Conservation (phyloP, 2,888 invertebrate species). For the Synergus laeviventris region DNA sequence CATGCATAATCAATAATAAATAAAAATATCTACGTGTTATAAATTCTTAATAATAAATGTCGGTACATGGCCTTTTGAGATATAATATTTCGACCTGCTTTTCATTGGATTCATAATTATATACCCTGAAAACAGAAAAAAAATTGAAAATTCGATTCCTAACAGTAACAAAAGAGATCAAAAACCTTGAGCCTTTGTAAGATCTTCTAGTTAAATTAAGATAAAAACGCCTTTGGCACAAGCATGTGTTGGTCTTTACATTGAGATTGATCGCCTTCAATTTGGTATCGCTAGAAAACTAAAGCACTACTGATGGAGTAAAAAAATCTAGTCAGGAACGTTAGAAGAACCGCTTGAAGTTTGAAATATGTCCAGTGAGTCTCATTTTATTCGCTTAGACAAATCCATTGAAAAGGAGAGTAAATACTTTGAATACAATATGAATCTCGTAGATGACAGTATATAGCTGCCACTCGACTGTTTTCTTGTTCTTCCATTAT, state of each 20-base stretch:
- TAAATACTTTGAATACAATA: constrained; percentile 33
- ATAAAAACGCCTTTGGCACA: constrained; percentile 37
- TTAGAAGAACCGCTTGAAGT: not conserved
- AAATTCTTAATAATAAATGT: not conserved
- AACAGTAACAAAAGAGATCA: constrained; percentile 13
- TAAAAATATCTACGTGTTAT: not conserved
- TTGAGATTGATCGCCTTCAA: constrained; percentile 16
- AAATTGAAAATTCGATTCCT: not conserved
- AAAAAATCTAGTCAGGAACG: not conserved
- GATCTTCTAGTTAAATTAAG: not conserved
- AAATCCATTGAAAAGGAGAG: constrained; percentile 37
- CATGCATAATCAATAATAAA: constrained; percentile 25
- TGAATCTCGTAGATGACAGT: constrained; percentile 33
- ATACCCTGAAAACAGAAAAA: not conserved
- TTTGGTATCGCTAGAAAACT: constrained; percentile 34
- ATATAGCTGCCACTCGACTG: constrained; percentile 40
- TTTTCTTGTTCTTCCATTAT: constrained; percentile 47
- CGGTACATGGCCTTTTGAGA: constrained; percentile 17
- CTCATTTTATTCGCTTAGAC: constrained; percentile 6
- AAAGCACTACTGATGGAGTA: constrained; percentile 16
- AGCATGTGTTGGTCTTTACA: constrained; percentile 9
- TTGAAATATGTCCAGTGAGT: constrained; percentile 24
- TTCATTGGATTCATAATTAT: constrained; percentile 11
- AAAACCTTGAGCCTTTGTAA: constrained; percentile 13
- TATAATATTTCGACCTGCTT: constrained; percentile 37